Conservation (phyloP, 1,140 invertebrate species). For the Phortica variegata region DNA sequence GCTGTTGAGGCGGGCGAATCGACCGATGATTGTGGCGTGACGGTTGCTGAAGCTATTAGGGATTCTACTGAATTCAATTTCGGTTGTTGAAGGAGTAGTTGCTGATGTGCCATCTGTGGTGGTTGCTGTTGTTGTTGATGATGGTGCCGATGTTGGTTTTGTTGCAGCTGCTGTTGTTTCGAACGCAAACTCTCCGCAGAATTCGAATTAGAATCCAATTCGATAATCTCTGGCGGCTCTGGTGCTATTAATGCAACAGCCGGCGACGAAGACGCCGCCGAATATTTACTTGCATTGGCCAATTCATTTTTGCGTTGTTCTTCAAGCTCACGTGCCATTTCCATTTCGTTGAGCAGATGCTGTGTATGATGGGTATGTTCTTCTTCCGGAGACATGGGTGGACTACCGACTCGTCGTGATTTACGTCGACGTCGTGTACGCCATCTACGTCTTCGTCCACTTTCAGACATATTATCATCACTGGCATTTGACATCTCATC, state of each 20-base stretch:
- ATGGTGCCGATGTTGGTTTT: neutral
- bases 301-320: constrained; percentile 49
- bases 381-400: constrained; percentile 24
- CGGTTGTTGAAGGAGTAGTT: no score
- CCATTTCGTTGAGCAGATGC: constrained; percentile 48
- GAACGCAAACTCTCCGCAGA: constrained; percentile 21
- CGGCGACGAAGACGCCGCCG: constrained; percentile 45
- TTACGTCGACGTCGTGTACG: constrained; percentile 28
- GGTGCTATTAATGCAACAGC: constrained; percentile 44
- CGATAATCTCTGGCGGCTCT: constrained; percentile 50
- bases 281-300: constrained; percentile 47
- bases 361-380: constrained; percentile 52
- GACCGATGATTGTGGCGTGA: constrained; percentile 8
- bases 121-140: constrained; percentile 10
- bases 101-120: neutral
- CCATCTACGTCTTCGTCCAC: constrained; percentile 26
- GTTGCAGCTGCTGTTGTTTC: constrained; percentile 22
- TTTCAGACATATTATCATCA: constrained; percentile 21
- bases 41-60: neutral
- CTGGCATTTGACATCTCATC: constrained; percentile 32
- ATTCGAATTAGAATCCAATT: constrained; percentile 51
- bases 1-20: constrained; percentile 1
- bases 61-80: no score
- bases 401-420: constrained; percentile 11
- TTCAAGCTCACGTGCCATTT: constrained; percentile 42